Evolutionary conservation across 2,888 invertebrate genomes (phyloP).

Genomic region (Neocrepidodera transversa): DNA sequence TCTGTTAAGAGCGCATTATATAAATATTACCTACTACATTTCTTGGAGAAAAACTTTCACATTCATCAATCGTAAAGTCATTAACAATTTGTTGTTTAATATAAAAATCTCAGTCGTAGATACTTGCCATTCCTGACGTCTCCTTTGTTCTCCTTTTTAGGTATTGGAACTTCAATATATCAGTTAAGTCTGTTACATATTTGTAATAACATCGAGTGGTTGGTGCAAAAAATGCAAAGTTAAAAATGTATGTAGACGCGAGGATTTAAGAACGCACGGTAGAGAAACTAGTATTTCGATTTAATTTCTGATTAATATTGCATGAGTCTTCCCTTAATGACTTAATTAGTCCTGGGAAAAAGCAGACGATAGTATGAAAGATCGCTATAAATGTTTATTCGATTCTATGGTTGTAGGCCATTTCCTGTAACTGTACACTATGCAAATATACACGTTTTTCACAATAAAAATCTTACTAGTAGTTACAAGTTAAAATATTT

Average conservation of each 20-base stretch:
- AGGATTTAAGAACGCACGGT: conserved; percentile 13
- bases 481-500: no score
- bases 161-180: conserved; percentile 5
- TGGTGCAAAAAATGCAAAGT: conserved; percentile 10
- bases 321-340: conserved; percentile 30
- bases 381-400: background rate
- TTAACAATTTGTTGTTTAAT: no score
- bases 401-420: background rate
- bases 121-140: no score
- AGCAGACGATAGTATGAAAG: background rate
- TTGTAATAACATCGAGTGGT: conserved; percentile 6
- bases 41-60: no score
- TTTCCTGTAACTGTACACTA: conserved; percentile 3
- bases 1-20: no score
- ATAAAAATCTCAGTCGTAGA: no score
- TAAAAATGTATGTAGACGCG: conserved; percentile 14
- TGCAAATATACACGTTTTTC: background rate
- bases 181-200: conserved; percentile 19
- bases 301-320: conserved; percentile 31
- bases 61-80: no score
- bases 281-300: conserved; percentile 20
- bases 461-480: no score
- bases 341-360: conserved; percentile 30
- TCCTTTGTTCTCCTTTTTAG: no score
- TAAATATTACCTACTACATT: no score